phyloP scores from a whole-genome alignment of 2,113 vertebrate genomes.

The Esox niger region DNA sequence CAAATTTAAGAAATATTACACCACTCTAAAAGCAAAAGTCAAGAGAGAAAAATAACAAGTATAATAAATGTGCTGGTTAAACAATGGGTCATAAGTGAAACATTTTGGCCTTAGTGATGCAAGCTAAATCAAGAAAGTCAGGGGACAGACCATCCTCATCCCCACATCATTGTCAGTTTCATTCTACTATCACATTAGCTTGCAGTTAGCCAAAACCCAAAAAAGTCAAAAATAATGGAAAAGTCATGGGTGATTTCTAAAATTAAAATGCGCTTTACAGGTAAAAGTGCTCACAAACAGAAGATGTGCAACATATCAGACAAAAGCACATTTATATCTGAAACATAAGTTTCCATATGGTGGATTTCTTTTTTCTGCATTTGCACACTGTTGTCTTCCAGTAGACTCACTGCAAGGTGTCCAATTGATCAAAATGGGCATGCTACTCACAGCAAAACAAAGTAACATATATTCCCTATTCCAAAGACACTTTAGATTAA shows the following conservation, averaged over 20 bases:
- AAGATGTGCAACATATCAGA: constrained; percentile 23
- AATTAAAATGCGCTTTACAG: constrained; percentile 32
- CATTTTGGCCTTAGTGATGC: constrained; percentile 27
- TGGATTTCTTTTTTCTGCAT: not conserved
- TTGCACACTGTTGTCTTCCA: not conserved
- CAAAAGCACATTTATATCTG: constrained; percentile 3
- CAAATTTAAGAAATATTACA: not conserved
- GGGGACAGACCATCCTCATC: constrained; percentile 11
- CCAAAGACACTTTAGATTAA: constrained; percentile 18
- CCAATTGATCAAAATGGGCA: constrained; percentile 7
- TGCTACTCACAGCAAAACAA: constrained; percentile 34
- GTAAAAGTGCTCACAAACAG: constrained; percentile 45
- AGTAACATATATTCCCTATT: constrained; percentile 12
- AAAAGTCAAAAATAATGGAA: constrained; percentile 17
- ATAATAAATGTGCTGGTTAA: constrained; percentile 8
- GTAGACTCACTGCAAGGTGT: not conserved
- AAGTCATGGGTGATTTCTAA: constrained; percentile 9
- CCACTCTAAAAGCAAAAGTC: not conserved
- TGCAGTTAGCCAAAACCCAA: constrained; percentile 25
- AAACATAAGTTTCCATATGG: not conserved
- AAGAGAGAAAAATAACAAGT: constrained; percentile 3
- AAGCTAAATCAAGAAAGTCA: constrained; percentile 13
- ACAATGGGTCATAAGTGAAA: constrained; percentile 17
- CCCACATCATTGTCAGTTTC: not conserved
- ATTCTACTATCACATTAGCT: constrained; percentile 18